Conservation (phyloP, 2,888 invertebrate species). For the Conomelus anceps region DNA sequence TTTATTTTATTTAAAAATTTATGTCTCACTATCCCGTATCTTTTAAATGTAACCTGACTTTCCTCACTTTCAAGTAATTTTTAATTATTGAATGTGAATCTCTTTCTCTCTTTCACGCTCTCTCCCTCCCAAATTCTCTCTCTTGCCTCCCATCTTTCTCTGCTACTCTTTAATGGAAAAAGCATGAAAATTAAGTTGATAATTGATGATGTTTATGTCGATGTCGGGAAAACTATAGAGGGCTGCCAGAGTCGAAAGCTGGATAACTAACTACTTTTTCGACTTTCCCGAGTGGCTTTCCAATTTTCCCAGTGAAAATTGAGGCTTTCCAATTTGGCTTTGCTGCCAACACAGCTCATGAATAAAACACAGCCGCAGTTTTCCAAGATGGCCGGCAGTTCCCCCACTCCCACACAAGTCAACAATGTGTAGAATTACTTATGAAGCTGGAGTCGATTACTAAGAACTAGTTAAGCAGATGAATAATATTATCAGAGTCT, state of each 20-base stretch:
- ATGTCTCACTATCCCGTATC: too few species aligned
- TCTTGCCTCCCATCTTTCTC: constrained; percentile 17
- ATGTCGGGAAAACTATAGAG: background rate
- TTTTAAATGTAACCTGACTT: too few species aligned
- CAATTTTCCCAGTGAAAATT: background rate
- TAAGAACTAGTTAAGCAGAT: background rate
- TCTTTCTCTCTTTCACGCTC: too few species aligned
- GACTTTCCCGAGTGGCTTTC: background rate
- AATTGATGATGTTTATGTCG: background rate
- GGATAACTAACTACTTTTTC: background rate
- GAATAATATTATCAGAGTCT: too few species aligned
- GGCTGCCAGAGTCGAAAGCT: too few species aligned
- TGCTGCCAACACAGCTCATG: too few species aligned
- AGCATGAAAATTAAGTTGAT: background rate
- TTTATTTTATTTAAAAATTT: too few species aligned
- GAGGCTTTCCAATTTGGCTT: background rate
- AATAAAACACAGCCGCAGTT: background rate
- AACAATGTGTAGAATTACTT: background rate
- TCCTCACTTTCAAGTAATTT: too few species aligned
- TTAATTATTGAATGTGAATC: too few species aligned
- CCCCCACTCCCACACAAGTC: too few species aligned
- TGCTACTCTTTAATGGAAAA: background rate
- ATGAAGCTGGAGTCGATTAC: background rate
- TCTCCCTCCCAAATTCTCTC: background rate
- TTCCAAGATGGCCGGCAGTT: background rate